phyloP scores from a whole-genome alignment of 2,113 vertebrate species.

The Cyprinodon brontotheroides region DNA sequence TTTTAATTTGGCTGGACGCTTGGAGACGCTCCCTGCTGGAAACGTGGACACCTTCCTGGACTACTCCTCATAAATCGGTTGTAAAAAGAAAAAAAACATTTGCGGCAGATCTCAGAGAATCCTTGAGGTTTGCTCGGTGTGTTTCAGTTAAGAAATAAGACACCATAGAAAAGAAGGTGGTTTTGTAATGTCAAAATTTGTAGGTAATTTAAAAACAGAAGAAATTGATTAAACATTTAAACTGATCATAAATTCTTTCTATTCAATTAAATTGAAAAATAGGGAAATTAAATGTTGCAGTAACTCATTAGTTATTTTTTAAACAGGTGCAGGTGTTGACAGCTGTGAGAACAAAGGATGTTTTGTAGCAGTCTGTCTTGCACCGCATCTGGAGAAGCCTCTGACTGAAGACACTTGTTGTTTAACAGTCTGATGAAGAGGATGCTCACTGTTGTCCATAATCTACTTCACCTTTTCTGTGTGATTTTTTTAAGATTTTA shows the following conservation, averaged over 20 bases:
- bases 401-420: too few species aligned
- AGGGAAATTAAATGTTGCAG: too few species aligned
- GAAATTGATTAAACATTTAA: neutral
- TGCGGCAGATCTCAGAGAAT: neutral
- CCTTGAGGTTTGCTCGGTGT: neutral
- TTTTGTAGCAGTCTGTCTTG: too few species aligned
- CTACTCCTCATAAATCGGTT: neutral
- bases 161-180: neutral
- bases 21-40: neutral
- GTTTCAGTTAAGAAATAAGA: neutral
- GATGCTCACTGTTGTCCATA: too few species aligned
- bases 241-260: neutral
- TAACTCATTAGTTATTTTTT: too few species aligned
- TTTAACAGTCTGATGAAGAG: too few species aligned
- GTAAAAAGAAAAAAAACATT: neutral
- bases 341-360: too few species aligned
- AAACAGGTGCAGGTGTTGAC: too few species aligned
- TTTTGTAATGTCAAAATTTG: neutral
- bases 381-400: too few species aligned
- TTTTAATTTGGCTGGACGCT: conserved; percentile 17
- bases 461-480: too few species aligned
- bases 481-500: too few species aligned
- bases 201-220: neutral
- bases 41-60: neutral
- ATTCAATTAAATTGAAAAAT: too few species aligned